Conservation (phyloP, 2,113 vertebrate genomes). For the Eonycteris spelaea region DNA sequence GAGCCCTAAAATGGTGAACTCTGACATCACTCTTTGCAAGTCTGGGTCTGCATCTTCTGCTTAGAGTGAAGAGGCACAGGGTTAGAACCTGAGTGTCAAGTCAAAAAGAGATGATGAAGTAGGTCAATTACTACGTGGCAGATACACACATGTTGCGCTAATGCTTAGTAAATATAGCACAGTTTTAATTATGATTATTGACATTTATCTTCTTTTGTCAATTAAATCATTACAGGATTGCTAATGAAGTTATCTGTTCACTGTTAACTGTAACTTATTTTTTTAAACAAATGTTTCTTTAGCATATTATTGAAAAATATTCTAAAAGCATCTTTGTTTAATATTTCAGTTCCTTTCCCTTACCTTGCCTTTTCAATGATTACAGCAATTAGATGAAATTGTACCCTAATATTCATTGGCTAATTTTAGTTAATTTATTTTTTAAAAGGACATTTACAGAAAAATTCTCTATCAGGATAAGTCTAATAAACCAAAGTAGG, state of each 20-base stretch:
- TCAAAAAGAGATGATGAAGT: conserved; percentile 67
- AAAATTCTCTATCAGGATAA: neutral
- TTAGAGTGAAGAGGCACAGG: conserved; percentile 40
- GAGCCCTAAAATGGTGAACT: neutral
- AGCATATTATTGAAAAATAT: conserved; percentile 62
- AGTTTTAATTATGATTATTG: conserved; percentile 74
- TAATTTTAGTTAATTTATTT: neutral
- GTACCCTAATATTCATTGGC: neutral
- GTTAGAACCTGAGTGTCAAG: conserved; percentile 13
- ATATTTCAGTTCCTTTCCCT: neutral
- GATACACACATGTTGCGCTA: conserved; percentile 68
- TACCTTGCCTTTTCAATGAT: conserved; percentile 1
- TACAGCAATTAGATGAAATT: neutral
- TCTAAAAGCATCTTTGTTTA: neutral
- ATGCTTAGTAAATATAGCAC: conserved; percentile 58
- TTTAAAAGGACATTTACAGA: neutral
- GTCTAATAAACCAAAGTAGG: neutral
- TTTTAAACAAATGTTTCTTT: conserved; percentile 33
- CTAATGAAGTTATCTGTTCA: conserved; percentile 75
- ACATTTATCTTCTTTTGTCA: conserved; percentile 75
- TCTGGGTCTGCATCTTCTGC: neutral
- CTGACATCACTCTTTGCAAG: conserved; percentile 24
- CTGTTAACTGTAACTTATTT: conserved; percentile 73
- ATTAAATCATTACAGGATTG: conserved; percentile 73
- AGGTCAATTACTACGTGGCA: conserved; percentile 67